Conservation (phyloP, 2,888 invertebrate genomes). For the Lumbricus terrestris region DNA sequence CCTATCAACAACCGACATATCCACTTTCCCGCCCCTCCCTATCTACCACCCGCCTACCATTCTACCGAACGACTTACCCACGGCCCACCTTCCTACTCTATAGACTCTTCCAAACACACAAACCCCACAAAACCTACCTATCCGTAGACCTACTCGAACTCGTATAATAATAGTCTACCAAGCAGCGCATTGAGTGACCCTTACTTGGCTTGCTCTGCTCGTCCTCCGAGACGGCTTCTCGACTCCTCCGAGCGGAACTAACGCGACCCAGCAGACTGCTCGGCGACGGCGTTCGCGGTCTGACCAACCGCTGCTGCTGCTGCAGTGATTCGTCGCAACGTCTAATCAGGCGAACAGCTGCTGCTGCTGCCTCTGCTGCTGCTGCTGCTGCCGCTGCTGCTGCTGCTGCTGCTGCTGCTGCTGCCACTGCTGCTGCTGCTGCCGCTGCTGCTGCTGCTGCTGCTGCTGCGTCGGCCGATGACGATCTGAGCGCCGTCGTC, state of each 20-base stretch:
- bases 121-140: background rate
- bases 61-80: background rate
- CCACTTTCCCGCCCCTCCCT: too few species aligned
- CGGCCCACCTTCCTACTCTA: background rate
- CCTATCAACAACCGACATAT: background rate
- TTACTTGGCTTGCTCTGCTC: background rate
- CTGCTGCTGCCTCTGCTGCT: background rate
- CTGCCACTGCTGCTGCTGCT: background rate
- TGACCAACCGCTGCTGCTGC: background rate
- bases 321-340: background rate
- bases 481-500: too few species aligned
- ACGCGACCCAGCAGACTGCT: background rate
- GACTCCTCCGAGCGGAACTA: slow-evolving; percentile 3
- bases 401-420: too few species aligned
- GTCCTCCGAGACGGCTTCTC: background rate
- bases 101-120: background rate
- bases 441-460: background rate
- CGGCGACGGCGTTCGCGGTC: background rate
- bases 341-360: slow-evolving; percentile 13
- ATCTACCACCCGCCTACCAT: background rate
- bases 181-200: too few species aligned
- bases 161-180: too few species aligned
- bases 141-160: background rate
- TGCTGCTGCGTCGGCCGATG: too few species aligned
- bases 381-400: background rate